Evolutionary conservation across 2,888 invertebrate species (phyloP), one percentile per base, ranked within the genome.

Genomic region (Idaea biselata): DNA sequence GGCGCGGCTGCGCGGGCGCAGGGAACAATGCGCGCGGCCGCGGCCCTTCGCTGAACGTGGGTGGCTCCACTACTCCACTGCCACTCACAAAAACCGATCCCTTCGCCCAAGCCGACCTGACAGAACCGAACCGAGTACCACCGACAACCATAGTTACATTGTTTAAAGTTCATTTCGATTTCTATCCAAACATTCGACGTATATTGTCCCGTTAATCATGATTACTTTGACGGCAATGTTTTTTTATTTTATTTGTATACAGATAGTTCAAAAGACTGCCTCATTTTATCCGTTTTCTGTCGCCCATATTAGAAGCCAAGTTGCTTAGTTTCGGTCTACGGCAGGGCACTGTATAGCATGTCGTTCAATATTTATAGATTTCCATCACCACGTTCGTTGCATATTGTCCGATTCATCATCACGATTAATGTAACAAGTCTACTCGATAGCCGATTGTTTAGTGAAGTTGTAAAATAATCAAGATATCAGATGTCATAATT

Each of bases 1-100:
- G 83, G 81, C 79, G 33, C 33, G 44, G 44, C 77, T 78, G 86
- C 86, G 83, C 80, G 72, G 65, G 78, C 63, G 65, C 61, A 44
- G 61, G 55, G 80, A 81, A 89, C 89, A 89, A 89, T 87, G 81
- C 81, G 83, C 82, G 84, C 79, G 76, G 78, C 77, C 77, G 78
- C 77, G 76, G 81, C 79, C 82, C 86, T 81, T 82, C 82, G 83
- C 83, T 86, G 84, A 84, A 81, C 89, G 90, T 91, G 91, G 90
- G 91, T 89, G 91, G 89, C 84, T 79, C 76, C 66, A 65, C 70
- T 66, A 72, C 76, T 77, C 72, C 68, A 68, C 68, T 65, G 61
- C 63, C 72, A 67, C 80, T 76, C 77, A 88, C 84, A 86, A 87
- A 89, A 88, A 88, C 44, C 83, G 76, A 82, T 78, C 81, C 82